Percentiles rank a stretch among this genome's conserved stretches.
These are phyloP conservation scores for Podiceps cristatus DNA, from an alignment of 2,113 vertebrate species.

Conservation along the genomic window DNA sequence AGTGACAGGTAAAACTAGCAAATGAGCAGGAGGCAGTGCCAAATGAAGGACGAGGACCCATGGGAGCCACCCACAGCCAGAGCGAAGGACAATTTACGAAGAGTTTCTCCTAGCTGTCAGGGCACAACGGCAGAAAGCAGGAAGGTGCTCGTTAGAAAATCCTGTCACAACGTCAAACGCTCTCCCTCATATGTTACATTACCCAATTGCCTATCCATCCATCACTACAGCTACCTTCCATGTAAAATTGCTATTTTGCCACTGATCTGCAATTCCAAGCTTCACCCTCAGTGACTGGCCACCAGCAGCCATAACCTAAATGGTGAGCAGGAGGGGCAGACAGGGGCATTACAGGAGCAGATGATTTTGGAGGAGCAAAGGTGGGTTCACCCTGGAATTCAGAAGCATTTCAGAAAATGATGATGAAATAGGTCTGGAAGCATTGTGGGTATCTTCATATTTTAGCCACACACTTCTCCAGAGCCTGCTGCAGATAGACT, in stretches of 20 bases:
- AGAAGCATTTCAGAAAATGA: not conserved
- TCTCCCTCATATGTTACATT: accelerated
- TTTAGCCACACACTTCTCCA: not conserved
- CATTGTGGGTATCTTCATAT: not conserved
- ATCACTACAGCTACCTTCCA: not conserved
- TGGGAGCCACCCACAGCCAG: not conserved
- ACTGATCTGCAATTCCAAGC: not conserved
- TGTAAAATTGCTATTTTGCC: not conserved
- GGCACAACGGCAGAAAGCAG: not conserved
- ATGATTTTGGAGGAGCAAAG: not conserved
- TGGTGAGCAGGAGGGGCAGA: not conserved
- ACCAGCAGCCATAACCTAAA: not conserved
- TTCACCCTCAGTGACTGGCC: not conserved
- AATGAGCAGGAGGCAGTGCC: not conserved
- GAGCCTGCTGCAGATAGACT: not conserved
- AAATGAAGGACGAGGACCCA: not conserved
- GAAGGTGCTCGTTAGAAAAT: not conserved
- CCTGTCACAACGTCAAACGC: accelerated
- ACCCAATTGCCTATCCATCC: not conserved
- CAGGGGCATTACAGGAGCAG: not conserved
- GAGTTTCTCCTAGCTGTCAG: not conserved
- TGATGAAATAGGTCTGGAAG: not conserved
- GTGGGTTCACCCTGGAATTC: not conserved
- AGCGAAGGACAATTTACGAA: not conserved
- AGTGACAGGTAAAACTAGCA: not conserved